phyloP scores from a whole-genome alignment of 2,888 invertebrate species.

The Scaptomyza tumidula region DNA sequence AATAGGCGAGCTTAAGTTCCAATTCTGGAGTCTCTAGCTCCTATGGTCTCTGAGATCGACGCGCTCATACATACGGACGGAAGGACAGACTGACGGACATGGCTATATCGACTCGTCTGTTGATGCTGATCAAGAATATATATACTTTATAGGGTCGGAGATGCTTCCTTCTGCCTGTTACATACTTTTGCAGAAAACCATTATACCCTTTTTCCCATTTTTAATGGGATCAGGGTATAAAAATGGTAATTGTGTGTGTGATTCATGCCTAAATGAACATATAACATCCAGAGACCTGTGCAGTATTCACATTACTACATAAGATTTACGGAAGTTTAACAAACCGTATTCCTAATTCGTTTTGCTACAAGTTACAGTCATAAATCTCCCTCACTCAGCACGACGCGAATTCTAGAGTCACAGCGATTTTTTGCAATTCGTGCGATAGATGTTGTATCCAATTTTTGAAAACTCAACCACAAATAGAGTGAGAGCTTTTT shows the following conservation, averaged over 20 bases:
- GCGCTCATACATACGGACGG: no score
- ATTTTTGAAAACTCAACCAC: constrained; percentile 3
- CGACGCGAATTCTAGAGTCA: constrained; percentile 2
- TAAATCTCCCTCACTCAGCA: neutral
- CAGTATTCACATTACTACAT: neutral
- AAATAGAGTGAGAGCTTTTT: neutral
- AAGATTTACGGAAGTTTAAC: constrained; percentile 21
- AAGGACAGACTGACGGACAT: no score
- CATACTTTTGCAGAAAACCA: no score
- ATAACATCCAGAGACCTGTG: neutral
- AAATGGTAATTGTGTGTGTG: constrained; percentile 55
- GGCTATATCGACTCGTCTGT: no score
- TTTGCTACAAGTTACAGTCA: constrained; percentile 7
- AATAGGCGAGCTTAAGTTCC: no score
- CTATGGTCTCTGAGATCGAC: no score
- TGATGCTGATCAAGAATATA: no score
- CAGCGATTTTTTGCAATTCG: constrained; percentile 1
- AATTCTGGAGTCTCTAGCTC: no score
- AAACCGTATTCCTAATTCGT: constrained; percentile 17
- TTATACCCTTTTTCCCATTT: no score
- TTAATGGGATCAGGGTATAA: no score
- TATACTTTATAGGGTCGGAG: no score
- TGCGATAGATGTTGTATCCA: constrained; percentile 10
- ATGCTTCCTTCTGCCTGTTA: no score
- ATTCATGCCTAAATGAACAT: constrained; percentile 12